Conservation (phyloP, 2,888 invertebrate species). For the Patella depressa region DNA sequence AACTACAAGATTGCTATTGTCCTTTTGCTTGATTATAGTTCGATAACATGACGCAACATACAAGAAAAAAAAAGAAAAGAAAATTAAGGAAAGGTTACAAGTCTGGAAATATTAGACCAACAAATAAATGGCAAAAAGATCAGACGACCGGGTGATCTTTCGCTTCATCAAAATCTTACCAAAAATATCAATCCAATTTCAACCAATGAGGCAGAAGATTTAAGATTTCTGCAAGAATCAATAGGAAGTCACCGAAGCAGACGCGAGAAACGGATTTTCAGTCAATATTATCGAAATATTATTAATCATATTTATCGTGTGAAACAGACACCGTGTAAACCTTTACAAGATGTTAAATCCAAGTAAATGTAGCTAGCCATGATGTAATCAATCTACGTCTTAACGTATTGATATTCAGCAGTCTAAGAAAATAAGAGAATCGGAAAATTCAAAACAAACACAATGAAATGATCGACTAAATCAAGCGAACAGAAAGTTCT, state of each 20-base stretch:
- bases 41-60: too few relatives aligned
- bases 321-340: not conserved
- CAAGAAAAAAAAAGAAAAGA: too few relatives aligned
- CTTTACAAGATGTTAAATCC: not conserved
- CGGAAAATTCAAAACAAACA: too few relatives aligned
- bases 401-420: not conserved
- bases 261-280: not conserved
- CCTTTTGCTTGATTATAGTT: too few relatives aligned
- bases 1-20: too few relatives aligned
- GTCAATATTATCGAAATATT: constrained; percentile 7
- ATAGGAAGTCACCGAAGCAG: constrained; percentile 3
- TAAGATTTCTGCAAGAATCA: not conserved
- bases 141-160: not conserved
- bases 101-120: too few relatives aligned
- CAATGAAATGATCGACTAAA: too few relatives aligned
- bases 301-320: constrained; percentile 2
- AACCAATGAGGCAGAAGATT: not conserved
- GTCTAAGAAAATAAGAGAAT: too few relatives aligned
- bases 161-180: not conserved
- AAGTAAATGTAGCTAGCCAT: not conserved
- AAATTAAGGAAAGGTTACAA: too few relatives aligned
- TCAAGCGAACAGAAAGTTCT: too few relatives aligned
- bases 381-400: not conserved
- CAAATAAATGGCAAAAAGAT: too few relatives aligned
- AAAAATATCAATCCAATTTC: not conserved